Percentiles rank a stretch among this genome's conserved stretches.
Conservation (phyloP, 2,113 vertebrate genomes). For the Cavia porcellus region DNA sequence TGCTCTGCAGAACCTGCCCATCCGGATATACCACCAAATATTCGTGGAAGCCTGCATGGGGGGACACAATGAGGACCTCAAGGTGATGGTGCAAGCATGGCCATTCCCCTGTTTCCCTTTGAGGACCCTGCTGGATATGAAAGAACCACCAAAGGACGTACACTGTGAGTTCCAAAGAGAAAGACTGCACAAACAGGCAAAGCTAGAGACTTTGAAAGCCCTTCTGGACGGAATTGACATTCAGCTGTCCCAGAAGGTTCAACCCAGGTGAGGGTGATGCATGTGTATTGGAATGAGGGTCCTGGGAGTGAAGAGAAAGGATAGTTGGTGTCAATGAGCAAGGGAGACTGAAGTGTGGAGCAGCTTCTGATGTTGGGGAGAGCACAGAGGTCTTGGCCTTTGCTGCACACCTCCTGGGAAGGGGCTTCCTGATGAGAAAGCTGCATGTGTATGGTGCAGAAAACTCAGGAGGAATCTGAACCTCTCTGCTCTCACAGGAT, state of each 20-base stretch:
- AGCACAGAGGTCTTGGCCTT: neutral
- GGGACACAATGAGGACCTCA: neutral
- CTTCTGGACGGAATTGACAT: too few relatives aligned
- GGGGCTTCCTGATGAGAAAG: neutral
- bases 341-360: neutral
- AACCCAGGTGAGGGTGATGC: neutral
- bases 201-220: neutral
- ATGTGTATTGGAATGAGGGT: neutral
- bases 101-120: too few relatives aligned
- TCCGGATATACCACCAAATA: neutral
- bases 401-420: too few relatives aligned
- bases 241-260: neutral
- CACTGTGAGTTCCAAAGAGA: neutral
- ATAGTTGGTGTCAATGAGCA: neutral
- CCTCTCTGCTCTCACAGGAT: fast-evolving
- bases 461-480: neutral
- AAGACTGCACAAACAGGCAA: neutral
- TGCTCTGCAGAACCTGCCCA: neutral
- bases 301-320: neutral
- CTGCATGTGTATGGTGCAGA: neutral
- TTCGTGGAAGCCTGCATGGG: neutral
- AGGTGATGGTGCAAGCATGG: too few relatives aligned
- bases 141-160: neutral
- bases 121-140: neutral
- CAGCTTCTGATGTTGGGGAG: neutral